These are phyloP conservation scores for Yoshiicerus persimilis DNA, from an alignment of 1,140 invertebrate species.

Conservation along the genomic window DNA sequence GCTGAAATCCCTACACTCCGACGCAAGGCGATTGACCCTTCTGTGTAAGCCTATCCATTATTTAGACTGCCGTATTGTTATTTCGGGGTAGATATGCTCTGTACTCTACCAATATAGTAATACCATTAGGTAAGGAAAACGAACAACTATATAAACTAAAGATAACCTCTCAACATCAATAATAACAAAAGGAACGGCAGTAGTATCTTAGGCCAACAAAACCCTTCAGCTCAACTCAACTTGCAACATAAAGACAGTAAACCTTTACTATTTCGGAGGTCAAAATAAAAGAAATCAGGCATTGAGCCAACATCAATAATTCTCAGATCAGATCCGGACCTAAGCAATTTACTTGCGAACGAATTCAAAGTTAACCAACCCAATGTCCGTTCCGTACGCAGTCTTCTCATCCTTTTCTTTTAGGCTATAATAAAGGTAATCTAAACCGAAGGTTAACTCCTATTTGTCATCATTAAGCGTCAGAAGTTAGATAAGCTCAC, in stretches of 20 bases:
- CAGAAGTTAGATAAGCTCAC: neutral
- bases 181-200: neutral
- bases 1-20: neutral
- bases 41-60: neutral
- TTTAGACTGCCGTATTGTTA: neutral
- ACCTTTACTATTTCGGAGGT: neutral
- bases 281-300: slow-evolving; percentile 22
- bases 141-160: neutral
- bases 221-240: neutral
- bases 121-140: neutral
- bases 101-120: too few relatives aligned
- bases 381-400: neutral
- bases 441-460: neutral
- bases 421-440: neutral
- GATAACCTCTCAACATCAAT: neutral
- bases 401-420: neutral
- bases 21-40: neutral
- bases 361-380: slow-evolving; percentile 7
- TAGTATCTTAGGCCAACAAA: neutral
- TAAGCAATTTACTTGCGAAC: neutral
- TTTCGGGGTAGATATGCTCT: too few relatives aligned
- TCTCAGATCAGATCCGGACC: slow-evolving; percentile 3
- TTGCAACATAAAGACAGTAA: neutral
- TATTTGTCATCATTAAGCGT: slow-evolving; percentile 17
- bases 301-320: slow-evolving; percentile 24